Base-by-base conservation (phyloP, 35 echinoderm and acorn worm genomes). In the Ophiothrix spiculata region DNA sequence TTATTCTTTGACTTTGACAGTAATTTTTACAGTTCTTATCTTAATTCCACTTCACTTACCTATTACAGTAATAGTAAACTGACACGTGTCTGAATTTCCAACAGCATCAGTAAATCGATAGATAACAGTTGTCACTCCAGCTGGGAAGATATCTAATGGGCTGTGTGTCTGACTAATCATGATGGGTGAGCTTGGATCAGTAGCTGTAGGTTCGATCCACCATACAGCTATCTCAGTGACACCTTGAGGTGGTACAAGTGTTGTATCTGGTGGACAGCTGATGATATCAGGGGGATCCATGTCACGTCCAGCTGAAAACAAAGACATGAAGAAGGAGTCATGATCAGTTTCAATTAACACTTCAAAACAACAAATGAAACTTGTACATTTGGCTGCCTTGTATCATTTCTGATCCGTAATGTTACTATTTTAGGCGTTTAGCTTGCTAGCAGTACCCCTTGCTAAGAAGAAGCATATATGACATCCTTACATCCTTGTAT, bases 141-240 rank as follows among this genome's bases (percentile, higher is more conserved):
- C 32, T 11, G 31, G 12, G 56, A 94, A 94, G 11, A 40, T 40
- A 64, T 83, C 77, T 0, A 36, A 33, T 21, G 88, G 56, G 38
- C 38, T n/a, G 56, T 86, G 83, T 13, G 79, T 78, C n/a, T 45
- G 75, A 39, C 37, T 35, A 31, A 86, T 46, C 2, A 42, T 75
- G 1, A 90, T 84, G 13, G 75, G 33, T 33, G 80, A 86, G 37
- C 80, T 84, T 16, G 74, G 17, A 41, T 93, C 86, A 1, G 86
- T 93, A 0, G 86, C 86, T 38, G 82, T 86, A 32, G 86, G 91
- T 37, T 88, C 86, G 0, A 64, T 37, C 91, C 91, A 93, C n/a
- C 6, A 37, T 23, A 93, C 86, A 54, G 76, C 14, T 12, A 77
- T 38, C 54, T n/a, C 40, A 1, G 38, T 19, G 17, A 37, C 74